Evolutionary conservation across 2,888 invertebrate genomes (phyloP).

Genomic region (Globia sparganii): DNA sequence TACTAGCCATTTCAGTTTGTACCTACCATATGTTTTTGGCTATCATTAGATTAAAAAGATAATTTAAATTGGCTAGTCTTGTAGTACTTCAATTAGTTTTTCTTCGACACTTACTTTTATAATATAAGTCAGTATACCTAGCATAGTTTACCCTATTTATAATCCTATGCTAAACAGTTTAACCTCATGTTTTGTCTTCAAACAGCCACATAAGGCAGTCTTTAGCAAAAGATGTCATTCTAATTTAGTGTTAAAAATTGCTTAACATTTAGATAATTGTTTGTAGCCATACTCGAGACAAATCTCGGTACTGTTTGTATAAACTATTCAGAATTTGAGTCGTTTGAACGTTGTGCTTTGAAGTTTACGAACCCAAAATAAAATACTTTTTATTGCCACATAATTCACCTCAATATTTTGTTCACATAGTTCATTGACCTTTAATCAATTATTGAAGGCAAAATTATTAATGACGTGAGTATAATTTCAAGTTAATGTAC

Average conservation of each 20-base stretch:
- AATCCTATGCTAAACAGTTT: background rate
- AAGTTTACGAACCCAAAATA: constrained; percentile 14
- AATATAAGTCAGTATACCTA: background rate
- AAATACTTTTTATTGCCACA: constrained; percentile 40
- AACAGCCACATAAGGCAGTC: background rate
- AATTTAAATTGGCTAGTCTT: background rate
- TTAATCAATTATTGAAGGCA: constrained; percentile 20
- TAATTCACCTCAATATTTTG: constrained; percentile 26
- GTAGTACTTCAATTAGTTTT: background rate
- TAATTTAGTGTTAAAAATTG: background rate
- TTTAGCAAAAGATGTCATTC: background rate
- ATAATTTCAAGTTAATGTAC: constrained; percentile 5
- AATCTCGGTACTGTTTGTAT: constrained; percentile 12
- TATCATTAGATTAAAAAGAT: background rate
- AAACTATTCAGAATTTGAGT: constrained; percentile 22
- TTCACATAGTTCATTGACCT: constrained; percentile 24
- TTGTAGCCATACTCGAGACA: background rate
- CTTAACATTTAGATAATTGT: background rate
- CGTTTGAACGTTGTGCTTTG: background rate
- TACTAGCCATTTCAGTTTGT: background rate
- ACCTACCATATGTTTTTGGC: background rate
- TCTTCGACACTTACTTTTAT: background rate
- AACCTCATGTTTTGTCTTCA: background rate
- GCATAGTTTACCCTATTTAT: background rate
- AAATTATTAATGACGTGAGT: constrained; percentile 28